Evolutionary conservation across 2,113 vertebrate species (phyloP).

Genomic region (Dipodomys merriami): DNA sequence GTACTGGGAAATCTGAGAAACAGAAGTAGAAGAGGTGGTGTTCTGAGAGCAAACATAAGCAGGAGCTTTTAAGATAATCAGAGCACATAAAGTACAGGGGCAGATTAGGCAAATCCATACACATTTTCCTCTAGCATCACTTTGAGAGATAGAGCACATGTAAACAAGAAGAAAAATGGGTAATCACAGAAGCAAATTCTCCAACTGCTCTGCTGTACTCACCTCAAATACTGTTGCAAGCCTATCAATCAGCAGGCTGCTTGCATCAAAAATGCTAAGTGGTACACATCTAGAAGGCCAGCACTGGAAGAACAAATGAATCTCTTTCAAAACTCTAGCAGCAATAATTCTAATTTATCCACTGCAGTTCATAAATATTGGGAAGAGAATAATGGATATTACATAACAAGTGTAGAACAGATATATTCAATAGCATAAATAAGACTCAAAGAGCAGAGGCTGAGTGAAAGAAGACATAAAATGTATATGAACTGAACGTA

Average conservation of each 20-base stretch:
- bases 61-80: slow-evolving; percentile 83
- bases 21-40: slow-evolving; percentile 60
- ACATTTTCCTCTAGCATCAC: slow-evolving; percentile 63
- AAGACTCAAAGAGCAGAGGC: not conserved
- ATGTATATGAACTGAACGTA: not conserved
- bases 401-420: not conserved
- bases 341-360: slow-evolving; percentile 4
- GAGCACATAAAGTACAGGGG: slow-evolving; percentile 67
- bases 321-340: not conserved
- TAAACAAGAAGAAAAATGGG: slow-evolving; percentile 64
- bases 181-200: slow-evolving; percentile 57
- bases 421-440: not conserved
- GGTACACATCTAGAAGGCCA: not conserved
- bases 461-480: not conserved
- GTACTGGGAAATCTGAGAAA: slow-evolving; percentile 83
- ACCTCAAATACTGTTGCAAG: slow-evolving; percentile 25
- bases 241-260: not conserved
- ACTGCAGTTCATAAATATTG: not conserved
- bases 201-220: not conserved
- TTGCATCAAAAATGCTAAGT: slow-evolving; percentile 38
- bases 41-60: slow-evolving; percentile 74
- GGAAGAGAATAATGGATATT: not conserved
- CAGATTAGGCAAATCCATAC: slow-evolving; percentile 71
- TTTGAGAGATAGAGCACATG: slow-evolving; percentile 35
- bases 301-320: not conserved